Evolutionary conservation across 2,888 invertebrate species (phyloP), one percentile per base, ranked within the genome.

Genomic region (Hemicrepidius hirtus): DNA sequence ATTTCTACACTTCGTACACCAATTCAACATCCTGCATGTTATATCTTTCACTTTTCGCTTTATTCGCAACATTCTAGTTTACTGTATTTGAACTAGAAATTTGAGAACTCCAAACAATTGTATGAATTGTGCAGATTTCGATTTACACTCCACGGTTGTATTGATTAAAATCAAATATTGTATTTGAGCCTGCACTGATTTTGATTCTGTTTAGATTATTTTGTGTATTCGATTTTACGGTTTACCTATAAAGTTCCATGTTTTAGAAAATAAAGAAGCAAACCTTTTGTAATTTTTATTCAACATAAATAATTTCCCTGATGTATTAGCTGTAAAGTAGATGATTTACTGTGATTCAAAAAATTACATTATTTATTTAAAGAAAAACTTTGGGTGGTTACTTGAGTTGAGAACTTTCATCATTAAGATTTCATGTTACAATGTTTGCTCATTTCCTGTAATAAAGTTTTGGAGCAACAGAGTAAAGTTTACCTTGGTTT

Each of bases 351-450:
- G 32, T 32, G 32, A 32, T 32, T 32, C 32, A 7, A 9, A 9
- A 9, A 9, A 32, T 32, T 9, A 44, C 40, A 44, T 18, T 44
- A 18, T 18, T 18, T 18, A 44, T 44, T 44, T 18, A 44, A 44
- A 9, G 16, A 41, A 44, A 44, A 44, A 4, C 16, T 44, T 44
- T 16, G 16, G 13, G 5, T 1, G 18, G 18, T 16, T 6, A 2
- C 16, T 6, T 6, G 18, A 16, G 7, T 18, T 44, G 13, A 44
- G 18, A 44, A 16, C 44, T 44, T 44, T 44, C 6, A 18, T 44
- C 44, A 18, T 44, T 44, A 44, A 44, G 7, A 44, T 44, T 44
- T 44, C 44, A 44, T 44, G 44, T 44, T 44, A 44, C 44, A 44
- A 16, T 44, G 44, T 44, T 44, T 44, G 44, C 18, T 1, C 44